Base-by-base conservation (phyloP, 2,113 vertebrate species). In the Pygoscelis antarcticus region DNA sequence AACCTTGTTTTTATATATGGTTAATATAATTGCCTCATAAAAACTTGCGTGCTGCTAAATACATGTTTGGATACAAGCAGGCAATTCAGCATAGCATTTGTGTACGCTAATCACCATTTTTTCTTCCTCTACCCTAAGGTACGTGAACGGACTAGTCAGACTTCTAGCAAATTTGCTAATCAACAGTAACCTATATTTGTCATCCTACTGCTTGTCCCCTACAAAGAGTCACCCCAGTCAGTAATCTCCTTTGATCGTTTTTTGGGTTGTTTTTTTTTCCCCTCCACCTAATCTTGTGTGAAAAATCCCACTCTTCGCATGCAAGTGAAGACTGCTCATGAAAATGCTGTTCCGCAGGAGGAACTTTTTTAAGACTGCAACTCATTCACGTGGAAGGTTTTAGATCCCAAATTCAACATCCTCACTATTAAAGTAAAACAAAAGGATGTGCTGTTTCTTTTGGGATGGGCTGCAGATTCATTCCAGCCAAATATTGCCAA, bases 11-110 rank as follows among this genome's bases (percentile, higher is more conserved):
- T 42, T 42, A 42, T 42, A 42, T 42, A 42, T 42, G 42, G 80
- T 90, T 96, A 93, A 87, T 93, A 62, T 69, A 93, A 90, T 60
- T 93, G 94, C 82, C 86, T 96, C 83, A 92, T 93, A 97, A 91
- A 94, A 90, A 90, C 83, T 91, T 83, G 79, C 5, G 11, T 87
- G 93, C 82, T 94, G 96, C 90, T 96, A 92, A 95, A 86, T 94
- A 87, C 44, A 69, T 90, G 85, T 96, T 96, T 91, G 83, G 79
- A 81, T 91, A 88, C 74, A 88, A 94, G 72, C 78, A 94, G 62
- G 85, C 90, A 68, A 65, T 96, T 91, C 80, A 87, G 80, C 72
- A 69, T 68, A 94, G 71, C 20, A 44, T 44, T 96, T 7, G 0
- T 89, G 74, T 60, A 78, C 12, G 3, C 74, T 95, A 90, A 97